These are phyloP conservation scores for Nomada fabriciana DNA, from an alignment of 2,888 invertebrate genomes.

Conservation along the genomic window DNA sequence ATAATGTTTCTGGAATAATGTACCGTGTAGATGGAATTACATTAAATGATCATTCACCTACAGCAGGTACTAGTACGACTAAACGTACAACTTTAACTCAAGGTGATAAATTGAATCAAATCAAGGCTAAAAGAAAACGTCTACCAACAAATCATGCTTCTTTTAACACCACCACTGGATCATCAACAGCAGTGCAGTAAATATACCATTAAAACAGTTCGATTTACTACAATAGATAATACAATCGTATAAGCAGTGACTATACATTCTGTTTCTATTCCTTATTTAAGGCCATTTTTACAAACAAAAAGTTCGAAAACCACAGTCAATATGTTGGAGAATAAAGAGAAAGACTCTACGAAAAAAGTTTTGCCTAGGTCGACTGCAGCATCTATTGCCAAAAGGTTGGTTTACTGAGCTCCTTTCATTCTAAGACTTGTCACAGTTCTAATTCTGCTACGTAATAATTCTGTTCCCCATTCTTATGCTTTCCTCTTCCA, in stretches of 20 bases:
- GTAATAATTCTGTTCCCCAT: neutral
- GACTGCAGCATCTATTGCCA: slow-evolving; percentile 77
- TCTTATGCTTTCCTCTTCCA: slow-evolving; percentile 4
- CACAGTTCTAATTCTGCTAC: slow-evolving; percentile 10
- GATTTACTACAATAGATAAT: neutral
- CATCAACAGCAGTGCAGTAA: slow-evolving; percentile 80
- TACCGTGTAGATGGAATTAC: slow-evolving; percentile 82
- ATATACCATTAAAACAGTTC: slow-evolving; percentile 51
- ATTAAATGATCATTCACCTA: slow-evolving; percentile 77
- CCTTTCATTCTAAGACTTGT: neutral
- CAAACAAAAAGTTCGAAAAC: slow-evolving; percentile 79
- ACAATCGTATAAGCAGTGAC: neutral
- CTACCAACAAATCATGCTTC: slow-evolving; percentile 72
- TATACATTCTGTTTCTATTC: slow-evolving; percentile 73
- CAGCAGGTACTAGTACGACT: slow-evolving; percentile 61
- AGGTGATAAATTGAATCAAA: slow-evolving; percentile 86
- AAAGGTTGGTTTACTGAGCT: slow-evolving; percentile 75
- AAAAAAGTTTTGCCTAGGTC: slow-evolving; percentile 80
- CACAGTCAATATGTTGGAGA: slow-evolving; percentile 74
- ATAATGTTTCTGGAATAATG: slow-evolving; percentile 82
- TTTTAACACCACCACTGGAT: slow-evolving; percentile 71
- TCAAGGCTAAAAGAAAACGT: slow-evolving; percentile 79
- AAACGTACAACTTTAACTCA: slow-evolving; percentile 82
- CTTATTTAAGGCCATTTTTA: slow-evolving; percentile 80
- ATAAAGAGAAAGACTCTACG: slow-evolving; percentile 79